A percentile compares a stretch with the other conserved stretches of the same genome.
Conservation (phyloP, 2,888 invertebrate species). For the Acanthacorydalis orientalis region DNA sequence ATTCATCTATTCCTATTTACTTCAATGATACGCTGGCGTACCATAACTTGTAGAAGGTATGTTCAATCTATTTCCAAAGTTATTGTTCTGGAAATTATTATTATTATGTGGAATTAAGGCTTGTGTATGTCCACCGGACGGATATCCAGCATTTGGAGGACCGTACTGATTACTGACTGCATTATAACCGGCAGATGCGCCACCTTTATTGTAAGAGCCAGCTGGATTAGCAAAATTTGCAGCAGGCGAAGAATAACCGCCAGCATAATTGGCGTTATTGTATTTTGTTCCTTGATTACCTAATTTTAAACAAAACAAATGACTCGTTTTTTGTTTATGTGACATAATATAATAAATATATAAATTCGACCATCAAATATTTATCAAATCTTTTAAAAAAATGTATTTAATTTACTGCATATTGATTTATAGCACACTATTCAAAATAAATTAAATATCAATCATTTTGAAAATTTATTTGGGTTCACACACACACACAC, state of each 20-base stretch:
- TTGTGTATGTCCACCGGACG: constrained; percentile 7
- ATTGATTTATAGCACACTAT: no score
- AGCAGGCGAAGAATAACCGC: constrained; percentile 1
- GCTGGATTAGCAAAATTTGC: neutral
- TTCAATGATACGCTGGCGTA: neutral
- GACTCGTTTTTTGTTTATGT: no score
- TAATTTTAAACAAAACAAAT: no score
- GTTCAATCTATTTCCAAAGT: constrained; percentile 10
- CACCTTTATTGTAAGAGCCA: constrained; percentile 5
- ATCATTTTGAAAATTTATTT: no score
- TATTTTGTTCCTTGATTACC: constrained; percentile 4
- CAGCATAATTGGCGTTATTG: constrained; percentile 7
- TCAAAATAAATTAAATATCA: no score
- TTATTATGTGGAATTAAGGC: constrained; percentile 6
- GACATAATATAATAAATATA: no score
- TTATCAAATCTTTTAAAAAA: no score
- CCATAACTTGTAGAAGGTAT: neutral
- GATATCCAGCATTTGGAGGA: constrained; percentile 10
- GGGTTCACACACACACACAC: no score
- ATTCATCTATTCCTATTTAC: neutral
- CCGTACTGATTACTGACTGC: constrained; percentile 11
- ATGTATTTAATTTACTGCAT: no score
- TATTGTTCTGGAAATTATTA: constrained; percentile 3
- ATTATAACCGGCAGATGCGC: constrained; percentile 2
- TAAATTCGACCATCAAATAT: no score